Evolutionary conservation across 2,797 vertebrate species (phyloP).

Genomic region (Scleropages formosus): DNA sequence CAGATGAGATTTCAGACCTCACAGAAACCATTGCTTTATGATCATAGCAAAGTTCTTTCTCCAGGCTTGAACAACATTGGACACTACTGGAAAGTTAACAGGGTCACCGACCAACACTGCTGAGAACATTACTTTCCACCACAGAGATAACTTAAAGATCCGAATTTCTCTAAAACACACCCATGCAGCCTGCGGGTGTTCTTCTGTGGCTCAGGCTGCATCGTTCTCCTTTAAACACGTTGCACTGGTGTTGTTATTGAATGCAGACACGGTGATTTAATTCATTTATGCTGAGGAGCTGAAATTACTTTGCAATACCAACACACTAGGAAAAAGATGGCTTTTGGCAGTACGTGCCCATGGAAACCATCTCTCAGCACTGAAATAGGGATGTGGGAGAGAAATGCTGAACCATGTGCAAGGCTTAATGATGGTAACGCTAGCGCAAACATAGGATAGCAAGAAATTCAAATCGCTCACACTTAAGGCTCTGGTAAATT

Average conservation of each 20-base stretch:
- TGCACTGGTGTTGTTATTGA: conserved; percentile 3
- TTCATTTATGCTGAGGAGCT: conserved; percentile 7
- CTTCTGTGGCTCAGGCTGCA: no score
- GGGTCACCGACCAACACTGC: neutral
- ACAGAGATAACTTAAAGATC: neutral
- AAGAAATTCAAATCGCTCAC: neutral
- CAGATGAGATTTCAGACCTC: neutral
- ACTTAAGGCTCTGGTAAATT: neutral
- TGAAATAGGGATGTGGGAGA: neutral
- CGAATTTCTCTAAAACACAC: neutral
- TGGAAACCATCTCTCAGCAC: neutral
- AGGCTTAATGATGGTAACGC: conserved; percentile 15
- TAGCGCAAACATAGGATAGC: neutral
- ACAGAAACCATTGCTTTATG: neutral
- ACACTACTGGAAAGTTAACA: neutral
- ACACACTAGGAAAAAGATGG: neutral
- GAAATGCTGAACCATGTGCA: neutral
- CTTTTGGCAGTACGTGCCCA: neutral
- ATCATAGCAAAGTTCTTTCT: neutral
- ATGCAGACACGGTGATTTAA: neutral
- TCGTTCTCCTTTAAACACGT: neutral
- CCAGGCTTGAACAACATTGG: neutral
- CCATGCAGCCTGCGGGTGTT: neutral
- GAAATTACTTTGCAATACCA: conserved; percentile 7
- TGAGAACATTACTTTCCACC: neutral